Evolutionary conservation across 2,797 vertebrate species (phyloP).

Genomic region (Halcyon smyrnensis): DNA sequence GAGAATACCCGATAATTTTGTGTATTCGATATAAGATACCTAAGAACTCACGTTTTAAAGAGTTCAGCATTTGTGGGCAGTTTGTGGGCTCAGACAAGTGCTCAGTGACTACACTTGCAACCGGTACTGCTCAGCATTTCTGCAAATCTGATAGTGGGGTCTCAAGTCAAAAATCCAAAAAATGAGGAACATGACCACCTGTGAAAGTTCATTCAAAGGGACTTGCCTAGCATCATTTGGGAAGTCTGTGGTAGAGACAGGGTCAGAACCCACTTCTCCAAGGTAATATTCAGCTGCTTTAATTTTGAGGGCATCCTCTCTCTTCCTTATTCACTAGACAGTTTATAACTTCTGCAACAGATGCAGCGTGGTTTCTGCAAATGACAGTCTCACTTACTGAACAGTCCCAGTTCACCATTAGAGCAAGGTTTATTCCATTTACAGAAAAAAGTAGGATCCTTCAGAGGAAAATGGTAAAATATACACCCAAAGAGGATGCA

Average conservation of each 20-base stretch:
- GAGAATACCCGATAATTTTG: neutral
- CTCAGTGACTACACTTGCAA: neutral
- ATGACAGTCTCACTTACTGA: neutral
- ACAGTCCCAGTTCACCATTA: neutral
- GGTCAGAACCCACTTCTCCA: constrained; percentile 68
- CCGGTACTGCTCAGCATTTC: constrained; percentile 44
- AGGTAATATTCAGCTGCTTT: constrained; percentile 28
- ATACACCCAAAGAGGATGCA: neutral
- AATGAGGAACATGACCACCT: constrained; percentile 71
- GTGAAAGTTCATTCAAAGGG: constrained; percentile 49
- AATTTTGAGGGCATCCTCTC: constrained; percentile 33
- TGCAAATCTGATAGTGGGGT: neutral
- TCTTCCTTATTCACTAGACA: constrained; percentile 25
- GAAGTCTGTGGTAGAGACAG: constrained; percentile 63
- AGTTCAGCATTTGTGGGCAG: constrained; percentile 8
- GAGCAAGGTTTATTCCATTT: neutral
- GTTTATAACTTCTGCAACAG: constrained; percentile 43
- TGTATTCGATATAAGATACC: neutral
- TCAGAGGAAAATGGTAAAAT: neutral
- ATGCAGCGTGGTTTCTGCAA: neutral
- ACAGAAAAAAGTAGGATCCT: neutral
- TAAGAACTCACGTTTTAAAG: neutral
- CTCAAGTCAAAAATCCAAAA: constrained; percentile 1
- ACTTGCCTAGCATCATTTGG: constrained; percentile 65
- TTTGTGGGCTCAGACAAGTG: neutral